Base-by-base conservation (phyloP, 2,113 vertebrate species). In the Phaetusa simplex region DNA sequence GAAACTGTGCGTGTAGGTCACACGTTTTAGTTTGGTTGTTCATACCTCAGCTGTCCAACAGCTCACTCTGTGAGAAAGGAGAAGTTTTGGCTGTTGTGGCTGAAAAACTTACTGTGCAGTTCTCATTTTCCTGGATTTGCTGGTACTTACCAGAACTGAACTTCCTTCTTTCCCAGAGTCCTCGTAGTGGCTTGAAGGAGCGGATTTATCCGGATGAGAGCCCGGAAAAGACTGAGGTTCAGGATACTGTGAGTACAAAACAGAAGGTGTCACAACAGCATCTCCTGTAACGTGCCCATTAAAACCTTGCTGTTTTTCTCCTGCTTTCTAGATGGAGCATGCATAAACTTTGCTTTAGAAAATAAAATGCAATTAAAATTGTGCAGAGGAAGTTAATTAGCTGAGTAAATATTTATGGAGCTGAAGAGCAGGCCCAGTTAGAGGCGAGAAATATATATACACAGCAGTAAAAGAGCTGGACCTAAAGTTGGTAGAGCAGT, bases 191-290 rank as follows among this genome's bases (percentile, higher is more conserved):
- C 86, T 82, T 96, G 73, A 98, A 97, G 95, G 98, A 98, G 55
- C 97, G 95, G 34, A 96, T 98, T 96, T 98, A 92, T 88, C 86
- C 94, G 12, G 98, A 98, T 66, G 98, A 98, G 95, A 98, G 97
- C 95, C 97, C 96, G 67, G 98, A 98, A 74, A 98, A 98, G 90
- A 86, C 72, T 92, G 98, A 98, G 93, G 34, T 95, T 84, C 98
- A 97, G 67, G 98, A 98, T 55, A 95, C 71, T 76, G 98, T 98
- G 95, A 98, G 98, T 98, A 87, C 77, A 90, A 82, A 81, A 9
- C 67, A 23, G 7, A 3, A 42, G 71, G 56, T 69, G 30, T 72
- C 42, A 7, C 72, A 86, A 5, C 56, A 66, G 24, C 86, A 38
- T 73, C 58, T 94, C n/a, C 79, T 72, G 26, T 40, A 91, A 52